Evolutionary conservation across 2,113 vertebrate species (phyloP), one percentile per base, ranked within the genome.

Genomic region (Rhegmatorhina hoffmannsi): DNA sequence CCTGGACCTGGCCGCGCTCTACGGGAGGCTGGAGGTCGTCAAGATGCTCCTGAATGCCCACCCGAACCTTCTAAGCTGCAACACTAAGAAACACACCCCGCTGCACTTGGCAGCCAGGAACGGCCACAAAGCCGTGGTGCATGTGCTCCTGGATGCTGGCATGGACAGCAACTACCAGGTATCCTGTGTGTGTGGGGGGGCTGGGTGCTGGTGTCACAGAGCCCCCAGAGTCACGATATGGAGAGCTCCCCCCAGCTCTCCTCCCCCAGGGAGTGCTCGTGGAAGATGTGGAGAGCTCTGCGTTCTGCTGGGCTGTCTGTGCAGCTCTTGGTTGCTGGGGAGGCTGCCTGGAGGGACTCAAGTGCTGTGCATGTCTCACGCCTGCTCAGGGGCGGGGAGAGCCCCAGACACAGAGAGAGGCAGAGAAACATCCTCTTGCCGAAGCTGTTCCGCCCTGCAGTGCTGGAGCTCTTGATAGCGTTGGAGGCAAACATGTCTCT

Each of bases 161-260:
- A 99, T 99, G 99, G 99, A 99, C 76, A 99, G 99, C 98, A 99
- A 99, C 98, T 99, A 99, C 46, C 98, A 99, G 99, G 99, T 99
- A 97, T 66, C n/a, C 2, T 6, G 40, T 50, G 66, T 10, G 52
- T 13, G 31, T 43, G 43, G 59, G 66, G 40, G 68, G 14, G 40
- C 49, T 40, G 84, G 1, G n/a, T 9, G 52, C 68, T 24, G 69
- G 67, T 29, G 1, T 8, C 3, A n/a, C 43, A 67, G 83, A 34
- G 36, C 20, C 43, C 8, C 6, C 4, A 17, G 25, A 4, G 80
- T 14, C 3, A 0, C 2, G 23, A 6, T 19, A 33, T 1, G 2
- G 26, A 66, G 28, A 66, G 75, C 59, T 83, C 34, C 63, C 11
- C 26, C 29, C 21, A 0, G 3, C 3, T 10, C 24, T 74, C 11